A percentile compares a stretch with the other conserved stretches of the same genome.
phyloP scores from a whole-genome alignment of 2,113 vertebrate genomes.

The Leucopternis melanops region DNA sequence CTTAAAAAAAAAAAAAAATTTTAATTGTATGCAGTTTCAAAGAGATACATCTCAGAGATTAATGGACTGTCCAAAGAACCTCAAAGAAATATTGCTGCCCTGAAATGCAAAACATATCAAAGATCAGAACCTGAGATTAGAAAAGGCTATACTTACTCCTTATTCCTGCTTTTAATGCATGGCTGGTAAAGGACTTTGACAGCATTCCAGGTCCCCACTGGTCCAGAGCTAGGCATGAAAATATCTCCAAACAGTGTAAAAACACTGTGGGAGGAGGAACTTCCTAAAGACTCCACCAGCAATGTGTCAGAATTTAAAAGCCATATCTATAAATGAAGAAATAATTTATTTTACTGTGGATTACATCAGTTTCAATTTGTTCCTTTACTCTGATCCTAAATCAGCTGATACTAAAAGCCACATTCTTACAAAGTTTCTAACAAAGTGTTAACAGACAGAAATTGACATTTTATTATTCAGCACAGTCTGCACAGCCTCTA shows the following conservation, averaged over 20 bases:
- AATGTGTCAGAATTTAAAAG: constrained; percentile 91
- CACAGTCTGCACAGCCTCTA: not conserved
- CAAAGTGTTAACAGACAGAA: not conserved
- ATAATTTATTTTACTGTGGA: constrained; percentile 18
- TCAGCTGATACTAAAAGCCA: not conserved
- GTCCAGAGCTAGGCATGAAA: constrained; percentile 20
- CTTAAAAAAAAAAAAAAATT: not conserved
- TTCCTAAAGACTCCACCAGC: constrained; percentile 74
- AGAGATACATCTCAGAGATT: not conserved
- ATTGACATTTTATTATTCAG: not conserved
- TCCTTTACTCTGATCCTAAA: not conserved
- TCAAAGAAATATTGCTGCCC: not conserved
- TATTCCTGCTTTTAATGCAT: constrained; percentile 76
- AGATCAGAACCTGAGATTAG: not conserved
- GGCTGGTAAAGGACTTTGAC: constrained; percentile 87
- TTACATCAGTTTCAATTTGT: not conserved
- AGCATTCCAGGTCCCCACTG: constrained; percentile 65
- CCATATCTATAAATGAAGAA: constrained; percentile 81
- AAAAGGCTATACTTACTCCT: constrained; percentile 78
- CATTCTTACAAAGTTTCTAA: not conserved
- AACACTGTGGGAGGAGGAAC: not conserved
- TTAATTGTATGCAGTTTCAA: not conserved
- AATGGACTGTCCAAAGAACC: not conserved
- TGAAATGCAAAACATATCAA: not conserved
- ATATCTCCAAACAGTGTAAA: constrained; percentile 61